Percentiles rank a stretch among this genome's conserved stretches.
Evolutionary conservation across 2,113 vertebrate genomes (phyloP).

Genomic region (Dromaius novaehollandiae): DNA sequence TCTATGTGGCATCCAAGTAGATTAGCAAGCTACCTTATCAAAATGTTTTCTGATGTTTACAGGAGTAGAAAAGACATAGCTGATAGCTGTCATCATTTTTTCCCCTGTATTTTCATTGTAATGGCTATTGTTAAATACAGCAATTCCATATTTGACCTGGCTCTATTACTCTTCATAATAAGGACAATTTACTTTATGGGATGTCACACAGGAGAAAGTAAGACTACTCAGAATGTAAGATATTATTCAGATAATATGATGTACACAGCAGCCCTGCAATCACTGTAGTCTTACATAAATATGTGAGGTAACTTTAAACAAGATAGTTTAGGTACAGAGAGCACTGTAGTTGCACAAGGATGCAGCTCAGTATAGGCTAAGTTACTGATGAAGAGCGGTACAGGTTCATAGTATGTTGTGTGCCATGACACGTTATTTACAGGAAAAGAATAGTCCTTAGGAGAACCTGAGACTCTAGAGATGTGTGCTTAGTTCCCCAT

Average conservation of each 20-base stretch:
- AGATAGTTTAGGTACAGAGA: background rate
- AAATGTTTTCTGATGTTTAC: background rate
- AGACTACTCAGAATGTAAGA: background rate
- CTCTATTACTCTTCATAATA: background rate
- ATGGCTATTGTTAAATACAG: background rate
- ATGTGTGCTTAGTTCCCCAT: background rate
- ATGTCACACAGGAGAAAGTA: background rate
- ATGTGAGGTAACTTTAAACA: background rate
- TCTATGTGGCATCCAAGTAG: background rate
- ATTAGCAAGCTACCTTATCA: background rate
- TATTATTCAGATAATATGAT: background rate
- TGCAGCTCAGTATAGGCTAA: background rate
- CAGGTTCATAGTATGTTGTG: rapidly evolving
- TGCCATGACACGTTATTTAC: background rate
- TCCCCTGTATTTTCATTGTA: background rate
- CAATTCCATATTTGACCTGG: background rate
- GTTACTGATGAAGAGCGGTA: background rate
- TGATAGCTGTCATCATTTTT: background rate
- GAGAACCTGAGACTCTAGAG: no score
- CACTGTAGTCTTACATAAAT: background rate
- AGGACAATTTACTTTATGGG: background rate
- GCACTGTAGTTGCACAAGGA: background rate
- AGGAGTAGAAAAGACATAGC: background rate
- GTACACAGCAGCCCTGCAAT: background rate
- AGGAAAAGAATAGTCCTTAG: background rate